Evolutionary conservation across 2,113 vertebrate genomes (phyloP).

Genomic region (Illadopsis cleaveri): DNA sequence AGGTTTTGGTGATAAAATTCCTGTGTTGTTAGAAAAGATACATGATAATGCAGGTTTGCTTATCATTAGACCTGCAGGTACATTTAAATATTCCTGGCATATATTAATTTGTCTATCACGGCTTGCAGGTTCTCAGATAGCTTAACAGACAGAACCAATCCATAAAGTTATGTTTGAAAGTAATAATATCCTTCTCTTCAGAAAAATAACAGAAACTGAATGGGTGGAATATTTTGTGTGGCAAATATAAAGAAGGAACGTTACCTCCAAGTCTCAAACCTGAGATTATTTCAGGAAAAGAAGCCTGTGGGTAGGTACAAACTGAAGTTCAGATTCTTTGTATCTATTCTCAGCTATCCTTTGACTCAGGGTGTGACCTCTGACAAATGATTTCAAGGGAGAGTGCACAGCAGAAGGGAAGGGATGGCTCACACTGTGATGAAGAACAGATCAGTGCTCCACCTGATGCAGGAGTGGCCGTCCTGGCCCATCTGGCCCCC

Average conservation of each 20-base stretch:
- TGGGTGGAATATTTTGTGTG: not conserved
- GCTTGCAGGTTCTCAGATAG: not conserved
- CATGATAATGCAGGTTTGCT: not conserved
- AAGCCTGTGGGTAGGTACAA: not conserved
- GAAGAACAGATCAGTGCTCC: not conserved
- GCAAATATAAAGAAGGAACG: not conserved
- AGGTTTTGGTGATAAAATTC: not conserved
- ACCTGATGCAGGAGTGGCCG: not conserved
- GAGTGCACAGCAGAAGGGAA: not conserved
- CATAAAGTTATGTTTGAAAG: not conserved
- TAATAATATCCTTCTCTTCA: not conserved
- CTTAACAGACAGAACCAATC: not conserved
- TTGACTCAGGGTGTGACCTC: not conserved
- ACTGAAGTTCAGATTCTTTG: not conserved
- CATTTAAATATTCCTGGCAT: not conserved
- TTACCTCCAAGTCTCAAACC: not conserved
- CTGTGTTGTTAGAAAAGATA: not conserved
- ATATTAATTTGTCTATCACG: not conserved
- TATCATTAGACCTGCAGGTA: not conserved
- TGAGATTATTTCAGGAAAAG: not conserved
- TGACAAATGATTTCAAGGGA: not conserved
- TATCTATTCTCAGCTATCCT: not conserved
- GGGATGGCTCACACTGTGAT: not conserved
- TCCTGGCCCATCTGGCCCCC: conserved; percentile 4
- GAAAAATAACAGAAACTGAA: not conserved